Base-by-base conservation (phyloP, 1,140 invertebrate genomes). In the Sitodiplosis mosellana region DNA sequence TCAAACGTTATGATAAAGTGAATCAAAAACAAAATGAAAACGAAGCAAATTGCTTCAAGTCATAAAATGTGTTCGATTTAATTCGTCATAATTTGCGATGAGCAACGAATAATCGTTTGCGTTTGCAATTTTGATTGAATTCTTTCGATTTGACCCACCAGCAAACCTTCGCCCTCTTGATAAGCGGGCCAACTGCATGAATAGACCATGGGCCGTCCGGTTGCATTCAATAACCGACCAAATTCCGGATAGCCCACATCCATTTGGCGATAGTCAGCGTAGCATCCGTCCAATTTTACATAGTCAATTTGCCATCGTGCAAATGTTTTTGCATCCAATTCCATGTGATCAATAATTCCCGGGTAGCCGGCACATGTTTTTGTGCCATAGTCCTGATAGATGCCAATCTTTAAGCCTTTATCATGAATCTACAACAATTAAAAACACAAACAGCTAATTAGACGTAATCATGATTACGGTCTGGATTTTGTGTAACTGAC, bases 171-270 rank as follows among this genome's bases (percentile, higher is more conserved):
- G 54, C 85, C 84, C 55, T 87, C 87, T 67, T 91, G 85, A 67
- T 87, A 87, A 14, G 75, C 81, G 1, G 88, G 88, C 84, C 86
- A 91, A 56, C 82, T 86, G 65, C 88, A 93, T 1, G 86, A 87
- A 59, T 86, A 93, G 0, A 89, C 71, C 58, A 92, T 91, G 0
- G 80, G 78, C 37, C 85, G 71, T 19, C 83, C 83, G 18, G 86
- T 89, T 51, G 71, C 57, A 57, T 91, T 90, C 34, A 92, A 61
- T 50, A 73, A 72, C 41, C 69, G 68, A 12, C 79, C 77, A 64
- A 89, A 84, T 51, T 74, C 68, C 8, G 80, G 76, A 65, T 87
- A 88, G 12, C 81, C 80, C 79, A 52, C 34, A 42, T 71, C 70
- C 72, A 74, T 73, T 42, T 66, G 65, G 1, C 60, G 59, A 4